phyloP scores from a whole-genome alignment of 2,113 vertebrate species.

The Cynocephalus volans region DNA sequence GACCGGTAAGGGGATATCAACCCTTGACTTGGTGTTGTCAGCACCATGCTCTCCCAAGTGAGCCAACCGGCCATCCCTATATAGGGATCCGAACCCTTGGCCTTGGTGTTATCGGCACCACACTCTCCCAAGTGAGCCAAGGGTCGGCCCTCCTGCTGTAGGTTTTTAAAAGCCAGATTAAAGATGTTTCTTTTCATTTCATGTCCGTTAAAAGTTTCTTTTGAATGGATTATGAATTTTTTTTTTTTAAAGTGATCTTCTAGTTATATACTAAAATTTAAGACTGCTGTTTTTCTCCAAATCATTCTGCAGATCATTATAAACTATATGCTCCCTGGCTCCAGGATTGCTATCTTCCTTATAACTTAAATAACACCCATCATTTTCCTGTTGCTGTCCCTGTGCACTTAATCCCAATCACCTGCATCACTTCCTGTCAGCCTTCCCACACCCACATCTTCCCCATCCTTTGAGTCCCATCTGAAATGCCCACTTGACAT shows the following conservation, averaged over 20 bases:
- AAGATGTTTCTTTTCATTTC: not conserved
- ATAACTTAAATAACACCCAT: not conserved
- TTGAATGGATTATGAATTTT: not conserved
- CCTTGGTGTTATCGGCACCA: too few relatives aligned
- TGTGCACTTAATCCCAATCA: not conserved
- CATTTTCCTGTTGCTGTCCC: not conserved
- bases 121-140: too few relatives aligned
- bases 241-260: not conserved
- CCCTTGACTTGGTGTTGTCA: too few relatives aligned
- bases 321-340: not conserved
- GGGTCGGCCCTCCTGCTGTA: not conserved
- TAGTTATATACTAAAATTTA: not conserved
- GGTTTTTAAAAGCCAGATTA: not conserved
- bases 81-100: too few relatives aligned
- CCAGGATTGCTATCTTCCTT: not conserved
- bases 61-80: too few relatives aligned
- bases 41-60: too few relatives aligned
- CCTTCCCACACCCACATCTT: not conserved
- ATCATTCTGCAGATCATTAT: not conserved
- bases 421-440: not conserved
- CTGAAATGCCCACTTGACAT: not conserved
- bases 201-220: constrained; percentile 8
- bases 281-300: not conserved
- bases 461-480: not conserved
- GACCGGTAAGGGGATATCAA: too few relatives aligned